These are phyloP conservation scores for Tortricodes alternella DNA, from an alignment of 2,888 invertebrate species.

Conservation along the genomic window DNA sequence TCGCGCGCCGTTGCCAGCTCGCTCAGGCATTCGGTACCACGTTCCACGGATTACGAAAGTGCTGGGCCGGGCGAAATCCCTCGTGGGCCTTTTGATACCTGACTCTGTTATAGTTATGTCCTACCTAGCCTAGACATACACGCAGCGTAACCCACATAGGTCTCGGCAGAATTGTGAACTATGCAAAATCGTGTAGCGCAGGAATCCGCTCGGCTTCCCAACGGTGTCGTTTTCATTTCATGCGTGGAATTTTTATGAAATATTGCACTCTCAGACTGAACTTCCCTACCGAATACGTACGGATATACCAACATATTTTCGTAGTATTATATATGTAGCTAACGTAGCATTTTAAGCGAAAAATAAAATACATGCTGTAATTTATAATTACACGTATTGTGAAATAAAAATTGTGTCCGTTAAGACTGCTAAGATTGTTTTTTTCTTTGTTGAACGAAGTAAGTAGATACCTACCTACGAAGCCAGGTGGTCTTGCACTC, in stretches of 20 bases:
- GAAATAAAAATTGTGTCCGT: neutral
- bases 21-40: conserved; percentile 54
- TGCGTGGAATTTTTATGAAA: conserved; percentile 28
- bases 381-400: neutral
- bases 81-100: conserved; percentile 57
- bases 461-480: conserved; percentile 1
- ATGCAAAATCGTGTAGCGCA: conserved; percentile 15
- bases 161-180: conserved; percentile 12
- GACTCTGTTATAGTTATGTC: conserved; percentile 16
- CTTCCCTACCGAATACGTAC: neutral
- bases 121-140: conserved; percentile 19
- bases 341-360: conserved; percentile 3
- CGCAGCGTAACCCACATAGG: conserved; percentile 24
- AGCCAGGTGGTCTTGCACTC: conserved; percentile 20
- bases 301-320: too few species aligned
- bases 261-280: conserved; percentile 11
- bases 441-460: neutral
- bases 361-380: neutral
- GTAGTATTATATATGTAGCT: neutral
- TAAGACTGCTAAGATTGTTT: neutral
- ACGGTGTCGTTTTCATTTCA: conserved; percentile 28
- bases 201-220: conserved; percentile 15
- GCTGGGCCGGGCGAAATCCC: conserved; percentile 34
- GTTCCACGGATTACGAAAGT: conserved; percentile 48
- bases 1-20: conserved; percentile 77